phyloP scores from a whole-genome alignment of 2,888 invertebrate species.

The Argynnis bischoffii region DNA sequence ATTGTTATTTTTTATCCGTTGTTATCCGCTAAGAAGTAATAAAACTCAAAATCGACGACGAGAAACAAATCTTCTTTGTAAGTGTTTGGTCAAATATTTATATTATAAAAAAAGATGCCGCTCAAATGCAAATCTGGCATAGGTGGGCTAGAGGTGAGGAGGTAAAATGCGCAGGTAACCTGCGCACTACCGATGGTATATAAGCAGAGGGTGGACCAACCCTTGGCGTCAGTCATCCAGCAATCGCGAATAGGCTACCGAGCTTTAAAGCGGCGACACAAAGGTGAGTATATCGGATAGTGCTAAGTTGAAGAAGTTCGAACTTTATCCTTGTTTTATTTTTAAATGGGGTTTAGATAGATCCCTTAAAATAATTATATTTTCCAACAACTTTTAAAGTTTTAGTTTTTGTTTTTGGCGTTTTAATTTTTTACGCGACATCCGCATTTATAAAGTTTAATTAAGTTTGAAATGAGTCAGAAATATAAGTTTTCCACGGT shows the following conservation, averaged over 20 bases:
- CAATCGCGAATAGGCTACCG: constrained; percentile 7
- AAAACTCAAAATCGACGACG: background rate
- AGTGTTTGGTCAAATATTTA: constrained; percentile 28
- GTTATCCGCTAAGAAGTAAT: too few relatives aligned
- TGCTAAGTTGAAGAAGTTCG: constrained; percentile 6
- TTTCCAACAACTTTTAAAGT: background rate
- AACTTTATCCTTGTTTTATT: background rate
- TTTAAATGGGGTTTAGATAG: background rate
- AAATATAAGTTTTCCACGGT: too few relatives aligned
- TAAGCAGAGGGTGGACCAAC: constrained; percentile 41
- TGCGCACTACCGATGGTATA: constrained; percentile 45
- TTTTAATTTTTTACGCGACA: too few relatives aligned
- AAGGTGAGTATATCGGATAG: constrained; percentile 20
- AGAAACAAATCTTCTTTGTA: background rate
- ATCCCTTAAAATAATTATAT: background rate
- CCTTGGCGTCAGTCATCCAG: constrained; percentile 27
- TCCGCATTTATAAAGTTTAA: too few relatives aligned
- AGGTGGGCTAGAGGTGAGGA: constrained; percentile 42
- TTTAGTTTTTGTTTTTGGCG: too few relatives aligned
- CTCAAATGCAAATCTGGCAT: constrained; percentile 39
- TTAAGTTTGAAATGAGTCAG: background rate
- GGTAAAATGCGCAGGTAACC: constrained; percentile 55
- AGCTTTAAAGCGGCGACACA: background rate
- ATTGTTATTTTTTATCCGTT: too few relatives aligned
- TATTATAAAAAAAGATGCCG: constrained; percentile 32